These are phyloP conservation scores for Hyppa rectilinea DNA, from an alignment of 2,888 invertebrate genomes.

Conservation along the genomic window DNA sequence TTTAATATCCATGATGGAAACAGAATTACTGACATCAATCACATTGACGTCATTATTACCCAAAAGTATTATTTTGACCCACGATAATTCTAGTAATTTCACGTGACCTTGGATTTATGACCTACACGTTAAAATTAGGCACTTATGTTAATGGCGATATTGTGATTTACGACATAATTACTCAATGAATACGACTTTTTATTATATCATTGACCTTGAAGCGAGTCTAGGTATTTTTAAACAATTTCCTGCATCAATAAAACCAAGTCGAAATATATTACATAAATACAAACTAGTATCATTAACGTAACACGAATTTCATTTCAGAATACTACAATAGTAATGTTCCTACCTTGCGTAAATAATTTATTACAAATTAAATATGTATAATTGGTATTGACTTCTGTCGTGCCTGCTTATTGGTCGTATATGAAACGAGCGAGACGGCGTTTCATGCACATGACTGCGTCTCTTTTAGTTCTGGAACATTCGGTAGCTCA, in stretches of 20 bases:
- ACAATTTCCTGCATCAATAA: background rate
- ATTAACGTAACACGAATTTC: slow-evolving; percentile 38
- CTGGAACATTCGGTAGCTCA: slow-evolving; percentile 50
- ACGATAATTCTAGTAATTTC: slow-evolving; percentile 27
- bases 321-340: slow-evolving; percentile 35
- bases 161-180: slow-evolving; percentile 41
- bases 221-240: background rate
- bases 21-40: slow-evolving; percentile 24
- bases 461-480: slow-evolving; percentile 61
- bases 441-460: slow-evolving; percentile 52
- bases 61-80: slow-evolving; percentile 10
- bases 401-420: slow-evolving; percentile 32
- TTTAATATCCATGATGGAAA: slow-evolving; percentile 37
- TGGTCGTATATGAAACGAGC: slow-evolving; percentile 51
- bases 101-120: slow-evolving; percentile 24
- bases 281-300: slow-evolving; percentile 10
- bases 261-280: slow-evolving; percentile 3
- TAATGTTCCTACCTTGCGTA: slow-evolving; percentile 37
- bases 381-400: slow-evolving; percentile 44
- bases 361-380: slow-evolving; percentile 53
- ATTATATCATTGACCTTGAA: slow-evolving; percentile 24
- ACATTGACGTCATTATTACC: slow-evolving; percentile 42
- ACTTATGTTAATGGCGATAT: slow-evolving; percentile 3
- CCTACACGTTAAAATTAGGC: slow-evolving; percentile 13
- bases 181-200: slow-evolving; percentile 1